Evolutionary conservation across 1,140 invertebrate genomes (phyloP).

Genomic region (Glossosoma conforme): DNA sequence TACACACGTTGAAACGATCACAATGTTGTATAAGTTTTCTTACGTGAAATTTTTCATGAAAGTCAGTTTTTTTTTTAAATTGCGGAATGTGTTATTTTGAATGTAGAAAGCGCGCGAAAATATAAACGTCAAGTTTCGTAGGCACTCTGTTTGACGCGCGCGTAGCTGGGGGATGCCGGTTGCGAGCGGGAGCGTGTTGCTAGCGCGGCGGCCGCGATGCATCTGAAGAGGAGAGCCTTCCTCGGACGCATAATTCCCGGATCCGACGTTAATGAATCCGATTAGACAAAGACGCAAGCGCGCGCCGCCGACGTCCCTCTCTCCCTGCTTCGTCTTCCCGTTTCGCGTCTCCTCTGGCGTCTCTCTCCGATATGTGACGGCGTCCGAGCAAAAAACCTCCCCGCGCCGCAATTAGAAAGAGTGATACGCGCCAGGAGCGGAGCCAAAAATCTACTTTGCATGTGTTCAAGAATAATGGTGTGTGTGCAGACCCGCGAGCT

Average conservation of each 20-base stretch:
- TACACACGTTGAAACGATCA: no score
- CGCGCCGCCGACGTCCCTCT: constrained; percentile 33
- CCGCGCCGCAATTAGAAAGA: constrained; percentile 27
- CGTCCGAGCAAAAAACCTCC: constrained; percentile 28
- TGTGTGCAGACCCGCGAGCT: no score
- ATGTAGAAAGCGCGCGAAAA: constrained; percentile 17
- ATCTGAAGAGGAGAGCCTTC: constrained; percentile 21
- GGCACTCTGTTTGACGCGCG: constrained; percentile 7
- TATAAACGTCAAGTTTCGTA: constrained; percentile 6
- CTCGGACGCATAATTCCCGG: constrained; percentile 49
- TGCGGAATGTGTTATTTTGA: background rate
- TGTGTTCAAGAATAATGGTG: constrained; percentile 22
- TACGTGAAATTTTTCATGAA: no score
- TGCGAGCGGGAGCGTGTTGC: constrained; percentile 18
- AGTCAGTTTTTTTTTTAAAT: background rate
- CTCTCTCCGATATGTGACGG: constrained; percentile 12
- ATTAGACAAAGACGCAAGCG: constrained; percentile 52
- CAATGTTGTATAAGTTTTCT: no score
- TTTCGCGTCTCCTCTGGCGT: constrained; percentile 19
- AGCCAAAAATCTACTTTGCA: constrained; percentile 28
- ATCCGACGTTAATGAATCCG: constrained; percentile 52
- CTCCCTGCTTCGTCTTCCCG: constrained; percentile 7
- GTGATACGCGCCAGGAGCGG: constrained; percentile 20
- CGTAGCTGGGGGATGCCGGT: background rate
- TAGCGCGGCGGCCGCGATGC: constrained; percentile 26